Evolutionary conservation across 2,888 invertebrate species (phyloP).

Genomic region (Toxonevra muliebris): DNA sequence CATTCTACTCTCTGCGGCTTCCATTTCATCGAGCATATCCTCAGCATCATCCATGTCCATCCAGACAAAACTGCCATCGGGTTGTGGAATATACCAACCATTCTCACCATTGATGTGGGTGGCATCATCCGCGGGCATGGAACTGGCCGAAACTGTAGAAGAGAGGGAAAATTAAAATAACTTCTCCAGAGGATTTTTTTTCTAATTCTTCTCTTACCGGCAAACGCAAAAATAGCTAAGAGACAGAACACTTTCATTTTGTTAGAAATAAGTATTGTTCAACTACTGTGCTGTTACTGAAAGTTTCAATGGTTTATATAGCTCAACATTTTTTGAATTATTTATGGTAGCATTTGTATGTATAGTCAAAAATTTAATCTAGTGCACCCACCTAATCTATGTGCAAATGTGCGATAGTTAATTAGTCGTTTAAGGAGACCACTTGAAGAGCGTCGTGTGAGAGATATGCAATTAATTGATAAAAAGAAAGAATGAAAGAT

Average conservation of each 20-base stretch:
- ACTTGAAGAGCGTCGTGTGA: too few species aligned
- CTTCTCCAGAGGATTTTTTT: neutral
- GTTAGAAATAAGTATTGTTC: neutral
- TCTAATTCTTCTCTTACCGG: slow-evolving; percentile 26
- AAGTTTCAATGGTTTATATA: too few species aligned
- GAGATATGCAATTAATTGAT: too few species aligned
- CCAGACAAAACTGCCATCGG: slow-evolving; percentile 38
- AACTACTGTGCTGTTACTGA: neutral
- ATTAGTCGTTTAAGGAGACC: too few species aligned
- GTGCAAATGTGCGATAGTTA: too few species aligned
- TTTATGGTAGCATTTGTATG: too few species aligned
- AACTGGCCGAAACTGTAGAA: slow-evolving; percentile 18
- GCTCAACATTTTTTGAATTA: too few species aligned
- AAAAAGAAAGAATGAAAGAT: too few species aligned
- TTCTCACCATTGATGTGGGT: slow-evolving; percentile 39
- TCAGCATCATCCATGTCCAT: slow-evolving; percentile 33
- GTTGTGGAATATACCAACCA: slow-evolving; percentile 43
- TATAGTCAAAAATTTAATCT: too few species aligned
- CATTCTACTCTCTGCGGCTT: neutral
- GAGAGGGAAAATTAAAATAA: neutral
- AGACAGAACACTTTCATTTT: slow-evolving; percentile 30
- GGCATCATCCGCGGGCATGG: slow-evolving; percentile 20
- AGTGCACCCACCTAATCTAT: too few species aligned
- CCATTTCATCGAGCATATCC: neutral
- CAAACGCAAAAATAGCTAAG: slow-evolving; percentile 25